Evolutionary conservation across 2,888 invertebrate species (phyloP).

Genomic region (Hydroisotoma schaefferi): DNA sequence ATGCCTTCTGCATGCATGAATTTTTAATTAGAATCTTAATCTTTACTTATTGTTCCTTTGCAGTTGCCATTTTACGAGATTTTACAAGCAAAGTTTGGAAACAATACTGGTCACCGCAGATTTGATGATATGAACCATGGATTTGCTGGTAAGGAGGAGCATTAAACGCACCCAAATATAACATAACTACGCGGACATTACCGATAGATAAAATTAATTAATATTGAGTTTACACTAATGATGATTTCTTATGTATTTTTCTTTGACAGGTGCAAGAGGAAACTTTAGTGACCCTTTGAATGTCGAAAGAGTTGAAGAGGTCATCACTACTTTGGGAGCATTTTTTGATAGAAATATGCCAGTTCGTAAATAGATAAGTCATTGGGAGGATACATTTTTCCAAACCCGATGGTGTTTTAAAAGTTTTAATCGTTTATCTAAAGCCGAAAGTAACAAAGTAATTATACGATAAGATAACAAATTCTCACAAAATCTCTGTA

Average conservation of each 20-base stretch:
- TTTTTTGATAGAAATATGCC: constrained; percentile 32
- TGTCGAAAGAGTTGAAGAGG: constrained; percentile 34
- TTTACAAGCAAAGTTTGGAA: constrained; percentile 38
- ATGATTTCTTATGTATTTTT: no score
- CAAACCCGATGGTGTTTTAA: no score
- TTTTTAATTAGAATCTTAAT: not conserved
- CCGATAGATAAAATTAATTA: not conserved
- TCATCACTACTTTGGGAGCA: constrained; percentile 29
- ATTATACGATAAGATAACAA: no score
- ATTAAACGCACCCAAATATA: no score
- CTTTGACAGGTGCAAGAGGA: constrained; percentile 21
- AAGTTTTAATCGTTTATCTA: no score
- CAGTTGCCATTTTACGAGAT: constrained; percentile 44
- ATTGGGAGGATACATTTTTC: no score
- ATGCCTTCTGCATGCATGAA: not conserved
- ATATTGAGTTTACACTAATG: not conserved
- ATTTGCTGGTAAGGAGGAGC: no score
- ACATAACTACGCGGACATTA: no score
- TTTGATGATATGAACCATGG: constrained; percentile 42
- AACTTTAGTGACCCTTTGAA: constrained; percentile 38
- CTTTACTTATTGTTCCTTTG: not conserved
- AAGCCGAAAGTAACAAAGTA: no score
- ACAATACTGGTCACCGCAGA: constrained; percentile 36
- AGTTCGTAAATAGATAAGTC: no score
- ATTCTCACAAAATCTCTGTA: no score